Conservation (phyloP, 37 sponge, comb jelly and placozoan genomes). For the Oopsacas minuta region DNA sequence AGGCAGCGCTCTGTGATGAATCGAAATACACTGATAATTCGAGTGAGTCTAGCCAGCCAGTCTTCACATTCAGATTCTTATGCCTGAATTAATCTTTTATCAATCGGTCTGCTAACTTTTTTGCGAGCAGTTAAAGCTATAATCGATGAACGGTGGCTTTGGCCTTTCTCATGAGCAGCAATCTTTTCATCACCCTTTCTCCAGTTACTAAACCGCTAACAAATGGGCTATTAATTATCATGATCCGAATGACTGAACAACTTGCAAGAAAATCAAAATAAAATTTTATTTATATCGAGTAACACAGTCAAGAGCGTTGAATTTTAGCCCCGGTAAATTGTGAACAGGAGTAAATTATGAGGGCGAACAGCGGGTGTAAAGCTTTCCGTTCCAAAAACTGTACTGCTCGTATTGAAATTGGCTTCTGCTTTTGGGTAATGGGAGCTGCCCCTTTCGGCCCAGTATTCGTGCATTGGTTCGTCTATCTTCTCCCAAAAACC, state of each 20-base stretch:
- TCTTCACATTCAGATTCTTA: slow-evolving; percentile 16
- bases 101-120: not conserved
- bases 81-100: not conserved
- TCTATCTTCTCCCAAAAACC: slow-evolving; percentile 12
- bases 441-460: not conserved
- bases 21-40: not conserved
- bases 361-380: slow-evolving; percentile 10
- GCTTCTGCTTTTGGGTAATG: not conserved
- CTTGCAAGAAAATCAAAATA: slow-evolving; percentile 14
- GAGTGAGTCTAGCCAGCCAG: not conserved
- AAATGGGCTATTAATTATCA: slow-evolving; percentile 13
- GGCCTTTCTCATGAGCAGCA: slow-evolving; percentile 15
- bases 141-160: not conserved
- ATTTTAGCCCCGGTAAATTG: not conserved
- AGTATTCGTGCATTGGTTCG: not conserved
- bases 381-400: not conserved
- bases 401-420: not conserved
- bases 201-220: slow-evolving; percentile 19
- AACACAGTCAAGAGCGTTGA: not conserved
- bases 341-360: not conserved
- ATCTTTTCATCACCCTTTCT: not conserved
- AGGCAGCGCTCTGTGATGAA: slow-evolving; percentile 20
- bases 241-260: not conserved
- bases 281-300: slow-evolving; percentile 5
- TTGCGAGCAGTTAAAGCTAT: slow-evolving; percentile 17